These are phyloP conservation scores for Sarcophilus harrisii DNA, from an alignment of 2,797 vertebrate genomes.

Conservation along the genomic window DNA sequence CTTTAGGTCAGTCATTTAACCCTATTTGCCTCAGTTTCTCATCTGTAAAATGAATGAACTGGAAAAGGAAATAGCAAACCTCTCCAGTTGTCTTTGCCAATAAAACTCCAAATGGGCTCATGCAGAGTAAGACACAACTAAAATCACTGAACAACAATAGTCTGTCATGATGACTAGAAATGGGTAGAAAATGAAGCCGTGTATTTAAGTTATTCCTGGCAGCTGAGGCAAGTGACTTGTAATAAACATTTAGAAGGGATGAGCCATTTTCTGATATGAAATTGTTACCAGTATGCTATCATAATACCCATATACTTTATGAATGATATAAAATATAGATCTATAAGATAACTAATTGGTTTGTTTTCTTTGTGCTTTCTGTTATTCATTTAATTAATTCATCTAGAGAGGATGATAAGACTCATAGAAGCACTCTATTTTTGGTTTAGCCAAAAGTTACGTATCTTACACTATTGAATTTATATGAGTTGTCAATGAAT, in stretches of 20 bases:
- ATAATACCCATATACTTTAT: background rate
- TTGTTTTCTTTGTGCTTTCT: conserved; percentile 11
- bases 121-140: background rate
- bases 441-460: conserved; percentile 12
- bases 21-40: background rate
- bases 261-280: background rate
- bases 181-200: background rate
- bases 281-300: background rate
- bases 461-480: conserved; percentile 33
- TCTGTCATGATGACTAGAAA: background rate
- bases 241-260: background rate
- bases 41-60: background rate
- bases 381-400: background rate
- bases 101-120: background rate
- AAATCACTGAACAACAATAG: no score
- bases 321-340: background rate
- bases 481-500: conserved; percentile 1
- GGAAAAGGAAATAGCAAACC: background rate
- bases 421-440: background rate
- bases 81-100: background rate
- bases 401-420: background rate
- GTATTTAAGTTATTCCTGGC: background rate
- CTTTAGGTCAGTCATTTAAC: background rate
- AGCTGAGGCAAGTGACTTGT: background rate
- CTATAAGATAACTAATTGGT: background rate